A percentile compares a stretch with the other conserved stretches of the same genome.
Conservation (phyloP, 2,888 invertebrate species). For the Arrhopalites spinosus region DNA sequence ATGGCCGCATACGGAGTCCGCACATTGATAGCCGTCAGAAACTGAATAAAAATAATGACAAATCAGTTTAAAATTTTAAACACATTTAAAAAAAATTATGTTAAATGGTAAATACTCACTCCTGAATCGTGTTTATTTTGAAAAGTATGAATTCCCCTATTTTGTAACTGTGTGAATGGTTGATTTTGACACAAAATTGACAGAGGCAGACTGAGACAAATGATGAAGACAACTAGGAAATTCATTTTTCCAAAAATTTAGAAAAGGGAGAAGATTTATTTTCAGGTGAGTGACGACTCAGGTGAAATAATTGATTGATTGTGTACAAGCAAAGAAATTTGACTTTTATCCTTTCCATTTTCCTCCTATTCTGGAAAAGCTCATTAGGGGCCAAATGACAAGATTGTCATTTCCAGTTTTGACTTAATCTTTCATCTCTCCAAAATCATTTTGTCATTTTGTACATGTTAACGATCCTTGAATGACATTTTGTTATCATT, state of each 20-base stretch:
- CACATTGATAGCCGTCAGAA: conserved; percentile 43
- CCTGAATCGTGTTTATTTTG: conserved; percentile 39
- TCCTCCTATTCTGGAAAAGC: too few relatives aligned
- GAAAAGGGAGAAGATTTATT: too few relatives aligned
- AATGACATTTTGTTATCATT: neutral
- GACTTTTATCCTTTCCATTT: too few relatives aligned
- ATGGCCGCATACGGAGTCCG: conserved; percentile 32
- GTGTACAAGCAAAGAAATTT: too few relatives aligned
- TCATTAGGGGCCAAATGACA: neutral
- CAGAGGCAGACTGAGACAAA: neutral
- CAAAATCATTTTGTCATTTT: neutral
- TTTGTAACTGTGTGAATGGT: conserved; percentile 3
- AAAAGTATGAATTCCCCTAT: conserved; percentile 34
- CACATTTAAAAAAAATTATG: too few relatives aligned
- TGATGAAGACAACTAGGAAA: neutral
- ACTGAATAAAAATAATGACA: conserved; percentile 21
- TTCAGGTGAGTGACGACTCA: too few relatives aligned
- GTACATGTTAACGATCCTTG: neutral
- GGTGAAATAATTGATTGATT: too few relatives aligned
- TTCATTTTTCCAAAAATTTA: too few relatives aligned
- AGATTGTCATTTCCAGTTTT: conserved; percentile 5
- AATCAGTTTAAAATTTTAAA: neutral
- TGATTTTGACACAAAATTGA: neutral
- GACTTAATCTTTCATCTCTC: too few relatives aligned
- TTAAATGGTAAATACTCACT: conserved; percentile 20